Evolutionary conservation across 2,888 invertebrate species (phyloP), one percentile per base, ranked within the genome.

Genomic region (Coelinius sp.): DNA sequence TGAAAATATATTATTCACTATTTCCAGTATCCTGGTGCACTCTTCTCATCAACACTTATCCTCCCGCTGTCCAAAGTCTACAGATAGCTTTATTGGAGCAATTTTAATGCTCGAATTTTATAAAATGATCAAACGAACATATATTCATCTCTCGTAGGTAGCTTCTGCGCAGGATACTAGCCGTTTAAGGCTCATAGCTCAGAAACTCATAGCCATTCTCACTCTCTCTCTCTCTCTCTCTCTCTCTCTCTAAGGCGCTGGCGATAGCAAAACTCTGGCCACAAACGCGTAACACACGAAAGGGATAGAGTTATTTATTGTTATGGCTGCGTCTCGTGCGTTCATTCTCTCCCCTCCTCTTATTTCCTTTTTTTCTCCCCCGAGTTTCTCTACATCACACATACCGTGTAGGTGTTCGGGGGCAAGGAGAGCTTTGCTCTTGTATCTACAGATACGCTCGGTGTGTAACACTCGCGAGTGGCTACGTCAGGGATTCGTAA

Each of bases 251-350:
- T 22, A 20, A 2, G 5, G 25, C 46, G 53, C 24, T 53, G 53
- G 53, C 24, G 59, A 59, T 59, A 59, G 59, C 35, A 59, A 59
- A 31, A 20, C 17, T 14, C 14, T 14, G 25, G 70, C 82, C 80
- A 80, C 82, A 81, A 84, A 85, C 84, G 83, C 85, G 84, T 56
- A 62, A 41, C 68, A 68, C 68, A 68, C 31, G 35, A 41, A 63
- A 63, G 22, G 24, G 14, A 65, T 44, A 82, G 83, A 83, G 85
- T 86, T 86, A 86, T 86, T 85, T 86, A 86, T 86, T 84, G 85
- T 86, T 86, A 86, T 86, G 83, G 85, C 82, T 83, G 81, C 76
- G 79, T 80, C 79, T 77, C 76, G 68, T 73, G 72, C 75, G 68
- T 56, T 73, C 73, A 25, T 46, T 24, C 49, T 31, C 64, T 41